Percentiles rank a stretch among this genome's conserved stretches.
phyloP scores from a whole-genome alignment of 2,888 invertebrate genomes.

The Nectonema munidae region DNA sequence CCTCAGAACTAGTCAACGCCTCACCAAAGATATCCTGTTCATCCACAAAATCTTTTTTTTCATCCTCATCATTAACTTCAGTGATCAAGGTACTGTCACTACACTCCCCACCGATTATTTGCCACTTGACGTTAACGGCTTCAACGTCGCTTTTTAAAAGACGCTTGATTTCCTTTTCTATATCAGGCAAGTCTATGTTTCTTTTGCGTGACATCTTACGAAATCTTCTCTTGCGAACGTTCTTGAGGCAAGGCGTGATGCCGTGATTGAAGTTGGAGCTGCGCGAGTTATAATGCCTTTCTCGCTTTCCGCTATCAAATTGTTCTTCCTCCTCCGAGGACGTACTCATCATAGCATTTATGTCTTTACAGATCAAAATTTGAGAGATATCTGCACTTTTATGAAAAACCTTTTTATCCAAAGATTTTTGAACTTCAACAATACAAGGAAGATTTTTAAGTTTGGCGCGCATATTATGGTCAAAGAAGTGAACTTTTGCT shows the following conservation, averaged over 20 bases:
- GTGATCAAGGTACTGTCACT: constrained; percentile 1
- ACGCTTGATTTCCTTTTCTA: constrained; percentile 81
- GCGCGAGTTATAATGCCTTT: constrained; percentile 50
- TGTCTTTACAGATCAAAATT: constrained; percentile 25
- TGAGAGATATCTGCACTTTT: constrained; percentile 88
- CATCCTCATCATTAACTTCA: background rate
- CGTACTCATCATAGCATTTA: background rate
- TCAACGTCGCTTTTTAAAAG: constrained; percentile 58
- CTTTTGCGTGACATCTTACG: constrained; percentile 80
- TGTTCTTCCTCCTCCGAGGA: constrained; percentile 17
- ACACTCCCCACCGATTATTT: too few relatives aligned
- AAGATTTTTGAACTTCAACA: constrained; percentile 66
- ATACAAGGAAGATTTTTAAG: constrained; percentile 62
- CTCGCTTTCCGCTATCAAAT: constrained; percentile 27
- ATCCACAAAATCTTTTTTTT: constrained; percentile 9
- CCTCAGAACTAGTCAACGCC: constrained; percentile 10
- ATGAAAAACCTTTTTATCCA: constrained; percentile 77
- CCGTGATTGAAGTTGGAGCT: constrained; percentile 80
- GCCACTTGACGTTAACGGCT: constrained; percentile 53
- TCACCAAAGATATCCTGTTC: constrained; percentile 13
- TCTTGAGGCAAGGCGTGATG: constrained; percentile 70
- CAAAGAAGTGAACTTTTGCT: background rate
- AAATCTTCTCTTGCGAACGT: constrained; percentile 59
- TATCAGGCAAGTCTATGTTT: constrained; percentile 71
- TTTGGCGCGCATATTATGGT: constrained; percentile 21